Evolutionary conservation across 1,140 invertebrate genomes (phyloP), one percentile per base, ranked within the genome.

Genomic region (Calycopis cecrops): DNA sequence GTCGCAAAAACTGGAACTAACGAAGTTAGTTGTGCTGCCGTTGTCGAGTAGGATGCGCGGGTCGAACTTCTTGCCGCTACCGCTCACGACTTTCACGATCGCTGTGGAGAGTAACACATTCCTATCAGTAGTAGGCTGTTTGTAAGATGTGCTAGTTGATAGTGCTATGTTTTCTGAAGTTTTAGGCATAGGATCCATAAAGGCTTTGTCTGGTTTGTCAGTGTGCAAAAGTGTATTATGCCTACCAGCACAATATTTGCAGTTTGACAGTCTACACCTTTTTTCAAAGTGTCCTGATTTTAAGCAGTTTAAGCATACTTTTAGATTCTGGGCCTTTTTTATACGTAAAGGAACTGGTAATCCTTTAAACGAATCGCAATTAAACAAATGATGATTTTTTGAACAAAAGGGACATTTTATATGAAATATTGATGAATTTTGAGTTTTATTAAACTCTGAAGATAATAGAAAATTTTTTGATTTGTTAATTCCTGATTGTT

Each of bases 71-170:
- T 51, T 44, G 21, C 59, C 63, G 9, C 21, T 35, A 4, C 33
- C 14, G 40, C 57, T 58, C 4, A 55, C 9, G 37, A 64, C 63
- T 11, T 55, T 56, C 60, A 71, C 63, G 37, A 63, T 10, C 9
- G 69, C 69, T 68, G 65, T 71, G 59, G 62, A 71, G 16, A 71
- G 56, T 38, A 62, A 62, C 21, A 63, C 49, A 54, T 55, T 11
- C n/a, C n/a, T n/a, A n/a, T n/a, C n/a, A n/a, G n/a, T n/a, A n/a
- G n/a, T n/a, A n/a, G n/a, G n/a, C n/a, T n/a, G n/a, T n/a, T n/a
- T n/a, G n/a, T n/a, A n/a, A n/a, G n/a, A n/a, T n/a, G n/a, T n/a
- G n/a, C n/a, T n/a, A n/a, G n/a, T n/a, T n/a, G n/a, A n/a, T n/a
- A n/a, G n/a, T n/a, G n/a, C n/a, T n/a, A n/a, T n/a, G n/a, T 48